Base-by-base conservation (phyloP, 2,113 vertebrate genomes). In the Pseudorhombus dupliciocellatus region DNA sequence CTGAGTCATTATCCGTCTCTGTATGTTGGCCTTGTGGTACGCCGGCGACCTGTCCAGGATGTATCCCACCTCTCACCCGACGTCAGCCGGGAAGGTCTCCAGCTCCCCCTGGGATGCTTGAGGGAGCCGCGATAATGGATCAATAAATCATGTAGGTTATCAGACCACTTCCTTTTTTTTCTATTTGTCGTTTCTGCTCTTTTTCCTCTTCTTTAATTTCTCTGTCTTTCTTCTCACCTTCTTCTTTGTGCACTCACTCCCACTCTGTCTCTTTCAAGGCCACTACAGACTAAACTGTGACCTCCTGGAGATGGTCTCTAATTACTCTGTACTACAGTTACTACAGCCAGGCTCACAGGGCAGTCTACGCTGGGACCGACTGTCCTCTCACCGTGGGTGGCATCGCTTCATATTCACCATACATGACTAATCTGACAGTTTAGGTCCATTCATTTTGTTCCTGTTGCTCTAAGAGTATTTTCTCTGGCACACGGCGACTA, bases 241-340 rank as follows among this genome's bases (percentile, higher is more conserved):
- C 56, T 31, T 87, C 79, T 75, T 66, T 70, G 63, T 77, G 78
- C 81, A 51, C 67, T 86, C 77, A 85, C 88, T 85, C 88, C 88
- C 91, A 92, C 91, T 87, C 87, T 87, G 89, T 90, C 85, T 92
- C 84, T 86, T 77, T 46, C 71, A 80, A 74, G 84, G 76, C 85
- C 67, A 65, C 71, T 84, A 87, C n/a, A 92, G 91, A 92, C 91
- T 92, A 92, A 92, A 92, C 91, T 90, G 80, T 91, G 84, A 90
- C 80, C 87, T 59, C 26, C 83, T 75, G 84, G 82, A 88, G 88
- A 84, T 79, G 79, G 81, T 48, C 87, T 92, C 78, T 90, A 89
- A 92, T 92, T 91, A 91, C 80, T 83, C 75, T 79, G 73, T 79
- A 61, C 77, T 86, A 66, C 74, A 89, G 85, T 84, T 75, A 62